A percentile compares a stretch with the other conserved stretches of the same genome.
phyloP scores from a whole-genome alignment of 2,797 vertebrate species.

The Valencia hispanica region DNA sequence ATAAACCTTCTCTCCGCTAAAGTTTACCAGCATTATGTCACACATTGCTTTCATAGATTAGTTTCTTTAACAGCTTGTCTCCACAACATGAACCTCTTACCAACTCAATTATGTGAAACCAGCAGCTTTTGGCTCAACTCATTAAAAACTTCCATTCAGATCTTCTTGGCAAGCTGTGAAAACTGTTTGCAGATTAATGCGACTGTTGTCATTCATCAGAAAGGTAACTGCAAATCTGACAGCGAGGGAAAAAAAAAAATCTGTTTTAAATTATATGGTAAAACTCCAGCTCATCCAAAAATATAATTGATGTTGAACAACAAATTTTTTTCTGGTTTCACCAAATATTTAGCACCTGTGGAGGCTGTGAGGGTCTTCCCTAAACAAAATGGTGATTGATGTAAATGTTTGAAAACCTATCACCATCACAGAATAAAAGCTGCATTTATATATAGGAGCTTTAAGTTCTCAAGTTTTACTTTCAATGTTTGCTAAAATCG shows the following conservation, averaged over 20 bases:
- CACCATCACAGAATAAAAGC: too few species aligned
- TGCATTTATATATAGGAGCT: too few species aligned
- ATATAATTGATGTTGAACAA: too few species aligned
- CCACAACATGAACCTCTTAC: conserved; percentile 12
- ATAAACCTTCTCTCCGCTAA: not conserved
- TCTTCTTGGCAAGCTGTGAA: conserved; percentile 8
- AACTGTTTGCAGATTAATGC: conserved; percentile 1
- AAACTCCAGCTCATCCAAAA: not conserved
- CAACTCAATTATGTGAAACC: conserved; percentile 12
- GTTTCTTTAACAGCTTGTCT: conserved; percentile 19
- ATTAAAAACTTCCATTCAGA: conserved; percentile 14
- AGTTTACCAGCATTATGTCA: conserved; percentile 9
- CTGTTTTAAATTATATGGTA: not conserved
- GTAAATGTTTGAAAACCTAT: too few species aligned
- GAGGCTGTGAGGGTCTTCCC: too few species aligned
- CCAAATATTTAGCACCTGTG: too few species aligned
- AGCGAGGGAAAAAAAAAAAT: not conserved
- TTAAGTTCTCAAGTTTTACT: too few species aligned
- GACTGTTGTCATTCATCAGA: conserved; percentile 15
- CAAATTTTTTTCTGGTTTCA: too few species aligned
- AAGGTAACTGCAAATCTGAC: not conserved
- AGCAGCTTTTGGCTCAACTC: conserved; percentile 12
- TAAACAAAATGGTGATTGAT: too few species aligned
- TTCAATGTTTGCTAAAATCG: too few species aligned
- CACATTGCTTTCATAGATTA: not conserved